These are phyloP conservation scores for Netelia fuscicornis DNA, from an alignment of 2,888 invertebrate genomes.

Conservation along the genomic window DNA sequence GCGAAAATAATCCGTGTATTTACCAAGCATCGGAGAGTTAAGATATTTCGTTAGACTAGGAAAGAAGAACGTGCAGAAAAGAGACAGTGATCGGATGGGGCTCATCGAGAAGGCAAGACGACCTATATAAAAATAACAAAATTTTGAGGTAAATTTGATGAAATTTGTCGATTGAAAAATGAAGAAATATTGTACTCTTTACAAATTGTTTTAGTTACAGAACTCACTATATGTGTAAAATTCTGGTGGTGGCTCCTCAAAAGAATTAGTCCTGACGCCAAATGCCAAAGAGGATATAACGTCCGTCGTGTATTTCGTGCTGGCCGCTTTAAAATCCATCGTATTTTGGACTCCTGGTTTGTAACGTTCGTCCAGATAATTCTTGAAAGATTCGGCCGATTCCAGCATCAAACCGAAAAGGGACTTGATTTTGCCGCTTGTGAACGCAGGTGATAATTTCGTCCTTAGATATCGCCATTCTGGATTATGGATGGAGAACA, in stretches of 20 bases:
- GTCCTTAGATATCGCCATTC: conserved; percentile 85
- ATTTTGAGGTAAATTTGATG: not conserved
- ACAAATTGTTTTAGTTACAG: not conserved
- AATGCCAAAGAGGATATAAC: conserved; percentile 78
- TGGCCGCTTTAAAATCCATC: conserved; percentile 66
- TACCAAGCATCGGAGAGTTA: conserved; percentile 67
- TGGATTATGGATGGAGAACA: conserved; percentile 84
- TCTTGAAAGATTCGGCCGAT: conserved; percentile 76
- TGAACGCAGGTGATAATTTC: conserved; percentile 86
- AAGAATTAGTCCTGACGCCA: conserved; percentile 77
- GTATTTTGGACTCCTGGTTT: conserved; percentile 6
- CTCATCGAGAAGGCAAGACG: conserved; percentile 48
- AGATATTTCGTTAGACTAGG: conserved; percentile 68
- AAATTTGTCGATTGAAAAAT: not conserved
- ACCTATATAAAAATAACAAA: conserved; percentile 45
- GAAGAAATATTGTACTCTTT: not conserved
- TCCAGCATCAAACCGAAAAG: conserved; percentile 84
- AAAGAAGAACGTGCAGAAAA: conserved; percentile 76
- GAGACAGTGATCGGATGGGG: conserved; percentile 15
- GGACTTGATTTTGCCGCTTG: conserved; percentile 86
- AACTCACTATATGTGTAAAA: conserved; percentile 75
- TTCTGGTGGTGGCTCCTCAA: conserved; percentile 71
- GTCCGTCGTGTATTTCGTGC: conserved; percentile 76
- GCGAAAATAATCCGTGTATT: conserved; percentile 74
- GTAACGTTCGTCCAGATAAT: conserved; percentile 68